Evolutionary conservation across 2,888 invertebrate species (phyloP).

Genomic region (Trachelus troglodyta): DNA sequence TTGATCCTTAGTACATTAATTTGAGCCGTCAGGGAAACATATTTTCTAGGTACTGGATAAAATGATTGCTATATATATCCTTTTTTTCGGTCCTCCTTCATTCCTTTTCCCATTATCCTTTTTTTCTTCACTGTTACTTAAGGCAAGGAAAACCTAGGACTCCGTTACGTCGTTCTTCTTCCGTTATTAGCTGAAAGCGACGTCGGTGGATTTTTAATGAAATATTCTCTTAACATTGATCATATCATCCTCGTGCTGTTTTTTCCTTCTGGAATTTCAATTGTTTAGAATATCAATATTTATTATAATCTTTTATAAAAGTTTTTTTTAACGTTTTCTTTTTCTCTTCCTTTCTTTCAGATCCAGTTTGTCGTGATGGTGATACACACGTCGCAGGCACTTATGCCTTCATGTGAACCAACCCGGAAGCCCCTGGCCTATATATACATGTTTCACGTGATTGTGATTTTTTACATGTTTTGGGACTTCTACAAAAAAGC

Average conservation of each 20-base stretch:
- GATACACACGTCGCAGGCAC: conserved; percentile 69
- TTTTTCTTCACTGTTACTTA: not conserved
- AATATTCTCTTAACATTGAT: not conserved
- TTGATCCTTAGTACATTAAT: not conserved
- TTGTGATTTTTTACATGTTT: conserved; percentile 78
- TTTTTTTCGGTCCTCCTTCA: not conserved
- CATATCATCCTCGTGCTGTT: not conserved
- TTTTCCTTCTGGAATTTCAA: not conserved
- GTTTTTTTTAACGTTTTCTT: conserved; percentile 7
- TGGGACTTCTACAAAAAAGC: conserved; percentile 75
- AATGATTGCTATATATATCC: not conserved
- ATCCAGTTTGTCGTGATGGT: conserved; percentile 77
- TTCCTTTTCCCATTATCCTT: not conserved
- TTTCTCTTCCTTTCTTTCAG: conserved; percentile 63
- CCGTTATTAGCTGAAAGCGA: not conserved
- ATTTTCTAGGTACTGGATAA: not conserved
- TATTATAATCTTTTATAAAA: conserved; percentile 4
- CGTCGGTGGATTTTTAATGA: not conserved
- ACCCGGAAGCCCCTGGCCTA: conserved; percentile 67
- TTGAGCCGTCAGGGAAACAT: not conserved
- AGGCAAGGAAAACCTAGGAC: not conserved
- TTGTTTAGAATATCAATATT: not conserved
- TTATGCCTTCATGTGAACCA: conserved; percentile 71
- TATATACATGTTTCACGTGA: conserved; percentile 73
- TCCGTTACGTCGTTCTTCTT: not conserved